phyloP scores from a whole-genome alignment of 2,113 vertebrate genomes.

The Carlito syrichta region DNA sequence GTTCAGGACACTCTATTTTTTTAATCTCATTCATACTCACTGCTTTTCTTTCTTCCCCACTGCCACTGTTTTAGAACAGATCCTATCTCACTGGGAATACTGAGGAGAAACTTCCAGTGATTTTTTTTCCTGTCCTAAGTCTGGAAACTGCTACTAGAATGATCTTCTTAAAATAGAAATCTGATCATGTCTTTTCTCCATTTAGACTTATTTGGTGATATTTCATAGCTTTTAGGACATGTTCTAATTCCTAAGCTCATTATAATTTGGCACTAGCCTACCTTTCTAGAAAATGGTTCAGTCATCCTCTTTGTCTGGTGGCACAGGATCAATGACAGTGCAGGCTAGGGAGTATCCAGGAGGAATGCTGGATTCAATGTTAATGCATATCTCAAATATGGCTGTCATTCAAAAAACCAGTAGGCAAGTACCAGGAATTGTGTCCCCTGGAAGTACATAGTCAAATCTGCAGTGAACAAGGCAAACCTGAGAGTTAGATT shows the following conservation, averaged over 20 bases:
- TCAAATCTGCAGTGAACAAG: background rate
- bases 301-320: background rate
- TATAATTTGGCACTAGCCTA: background rate
- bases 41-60: background rate
- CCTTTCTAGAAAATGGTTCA: background rate
- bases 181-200: slow-evolving; percentile 21
- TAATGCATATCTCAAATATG: background rate
- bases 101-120: background rate
- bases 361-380: background rate
- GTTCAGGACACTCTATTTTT: background rate
- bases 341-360: background rate
- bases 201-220: background rate
- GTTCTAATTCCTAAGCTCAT: background rate
- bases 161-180: slow-evolving; percentile 25
- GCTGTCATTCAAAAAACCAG: background rate
- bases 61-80: background rate
- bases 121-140: background rate
- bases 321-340: background rate
- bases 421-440: background rate
- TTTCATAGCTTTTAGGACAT: background rate
- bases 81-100: background rate
- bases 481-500: background rate
- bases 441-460: background rate
- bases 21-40: background rate
- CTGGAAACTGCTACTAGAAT: slow-evolving; percentile 3